Evolutionary conservation across 2,888 invertebrate species (phyloP).

Genomic region (Coremacera marginata): DNA sequence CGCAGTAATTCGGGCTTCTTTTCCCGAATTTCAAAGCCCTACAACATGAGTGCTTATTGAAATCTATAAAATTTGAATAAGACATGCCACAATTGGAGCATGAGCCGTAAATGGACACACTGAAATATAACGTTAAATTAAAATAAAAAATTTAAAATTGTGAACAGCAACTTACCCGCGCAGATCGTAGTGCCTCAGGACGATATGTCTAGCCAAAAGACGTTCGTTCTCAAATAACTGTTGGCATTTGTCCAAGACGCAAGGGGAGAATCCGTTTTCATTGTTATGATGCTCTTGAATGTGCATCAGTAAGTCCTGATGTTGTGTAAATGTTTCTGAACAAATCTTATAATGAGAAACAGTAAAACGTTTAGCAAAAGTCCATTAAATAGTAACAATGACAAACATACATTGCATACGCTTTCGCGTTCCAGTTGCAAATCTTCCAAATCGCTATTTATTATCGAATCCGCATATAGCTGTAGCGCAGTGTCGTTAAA

Average conservation of each 20-base stretch:
- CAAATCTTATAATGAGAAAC: constrained; percentile 47
- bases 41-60: constrained; percentile 66
- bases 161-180: constrained; percentile 49
- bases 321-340: constrained; percentile 47
- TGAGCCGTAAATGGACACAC: constrained; percentile 44
- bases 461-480: constrained; percentile 54
- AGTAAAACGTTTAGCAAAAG: too few relatives aligned
- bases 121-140: constrained; percentile 18
- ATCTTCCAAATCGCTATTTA: constrained; percentile 56
- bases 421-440: constrained; percentile 55
- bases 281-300: constrained; percentile 45
- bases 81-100: constrained; percentile 62
- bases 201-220: constrained; percentile 60
- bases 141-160: background rate
- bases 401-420: constrained; percentile 50
- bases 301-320: constrained; percentile 51
- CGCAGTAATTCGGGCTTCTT: constrained; percentile 56
- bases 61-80: constrained; percentile 60
- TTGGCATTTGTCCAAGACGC: constrained; percentile 54
- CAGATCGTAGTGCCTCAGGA: constrained; percentile 60
- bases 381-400: background rate
- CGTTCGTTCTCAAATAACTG: constrained; percentile 47
- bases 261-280: constrained; percentile 49
- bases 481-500: constrained; percentile 49
- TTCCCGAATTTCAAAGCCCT: constrained; percentile 54